phyloP scores from a whole-genome alignment of 35 echinoderm and acorn worm species.

The Lytechinus pictus region DNA sequence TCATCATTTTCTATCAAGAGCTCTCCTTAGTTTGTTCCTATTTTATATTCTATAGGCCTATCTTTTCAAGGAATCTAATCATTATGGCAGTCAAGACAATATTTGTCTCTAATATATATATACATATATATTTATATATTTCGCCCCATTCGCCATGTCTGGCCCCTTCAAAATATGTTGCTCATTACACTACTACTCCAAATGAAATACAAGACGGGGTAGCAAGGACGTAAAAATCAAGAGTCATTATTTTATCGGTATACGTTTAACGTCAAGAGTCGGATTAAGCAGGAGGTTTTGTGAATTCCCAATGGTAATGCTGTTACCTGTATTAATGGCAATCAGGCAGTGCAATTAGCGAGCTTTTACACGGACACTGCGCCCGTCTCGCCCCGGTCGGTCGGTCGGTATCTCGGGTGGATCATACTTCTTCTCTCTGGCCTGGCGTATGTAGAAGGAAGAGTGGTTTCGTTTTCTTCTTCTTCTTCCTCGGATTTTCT shows the following conservation, averaged over 20 bases:
- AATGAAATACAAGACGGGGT: neutral
- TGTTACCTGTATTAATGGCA: conserved; percentile 49
- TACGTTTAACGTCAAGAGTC: conserved; percentile 44
- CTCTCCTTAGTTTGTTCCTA: no score
- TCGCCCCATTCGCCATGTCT: no score
- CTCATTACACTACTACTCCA: no score
- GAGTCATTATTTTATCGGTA: conserved; percentile 37
- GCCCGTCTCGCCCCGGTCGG: conserved; percentile 29
- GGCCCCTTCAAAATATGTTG: no score
- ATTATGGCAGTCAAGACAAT: no score
- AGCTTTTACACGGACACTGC: conserved; percentile 49
- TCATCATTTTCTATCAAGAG: no score
- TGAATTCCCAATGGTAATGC: conserved; percentile 12
- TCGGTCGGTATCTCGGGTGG: neutral
- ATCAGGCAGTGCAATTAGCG: conserved; percentile 37
- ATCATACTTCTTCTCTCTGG: neutral
- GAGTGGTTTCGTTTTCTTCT: neutral
- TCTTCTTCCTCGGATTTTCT: neutral
- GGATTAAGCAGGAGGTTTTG: neutral
- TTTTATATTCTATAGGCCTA: no score
- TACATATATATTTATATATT: no score
- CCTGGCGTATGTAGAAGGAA: neutral
- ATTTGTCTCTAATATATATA: no score
- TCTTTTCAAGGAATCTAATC: no score
- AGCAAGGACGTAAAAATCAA: neutral